Evolutionary conservation across 2,797 vertebrate species (phyloP).

Genomic region (Syngnathus acus): DNA sequence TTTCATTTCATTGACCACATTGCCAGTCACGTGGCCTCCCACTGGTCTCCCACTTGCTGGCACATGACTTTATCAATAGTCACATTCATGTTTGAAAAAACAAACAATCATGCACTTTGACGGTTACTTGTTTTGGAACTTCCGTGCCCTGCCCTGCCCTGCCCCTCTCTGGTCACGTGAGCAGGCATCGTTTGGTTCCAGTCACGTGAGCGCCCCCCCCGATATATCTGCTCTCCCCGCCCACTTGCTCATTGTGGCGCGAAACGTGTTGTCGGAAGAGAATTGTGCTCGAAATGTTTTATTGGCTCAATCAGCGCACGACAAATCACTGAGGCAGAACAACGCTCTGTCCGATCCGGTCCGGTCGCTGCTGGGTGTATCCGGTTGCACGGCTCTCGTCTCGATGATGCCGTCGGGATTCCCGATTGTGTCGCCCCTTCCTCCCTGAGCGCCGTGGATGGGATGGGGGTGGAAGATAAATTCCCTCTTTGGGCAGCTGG

Average conservation of each 20-base stretch:
- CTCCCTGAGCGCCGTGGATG: constrained; percentile 12
- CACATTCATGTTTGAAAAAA: too few relatives aligned
- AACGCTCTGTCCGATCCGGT: too few relatives aligned
- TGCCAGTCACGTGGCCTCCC: neutral
- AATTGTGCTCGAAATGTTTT: constrained; percentile 15
- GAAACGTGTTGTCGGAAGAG: constrained; percentile 15
- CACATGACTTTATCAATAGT: too few relatives aligned
- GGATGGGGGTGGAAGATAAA: constrained; percentile 11
- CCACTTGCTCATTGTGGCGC: too few relatives aligned
- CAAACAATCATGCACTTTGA: too few relatives aligned
- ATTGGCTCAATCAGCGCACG: constrained; percentile 29
- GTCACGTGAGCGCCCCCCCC: neutral
- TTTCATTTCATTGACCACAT: neutral
- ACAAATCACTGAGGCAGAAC: constrained; percentile 29
- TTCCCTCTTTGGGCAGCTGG: constrained; percentile 36
- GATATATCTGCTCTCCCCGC: neutral
- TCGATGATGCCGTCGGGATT: constrained; percentile 28
- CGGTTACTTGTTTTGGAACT: too few relatives aligned
- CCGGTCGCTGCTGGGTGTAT: too few relatives aligned
- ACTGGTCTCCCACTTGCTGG: too few relatives aligned
- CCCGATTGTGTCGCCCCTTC: constrained; percentile 21
- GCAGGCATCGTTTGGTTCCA: too few relatives aligned
- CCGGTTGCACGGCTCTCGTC: neutral
- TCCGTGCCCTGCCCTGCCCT: too few relatives aligned
- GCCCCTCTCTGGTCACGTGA: too few relatives aligned